A percentile compares a stretch with the other conserved stretches of the same genome.
Evolutionary conservation across 2,113 vertebrate genomes (phyloP).

Genomic region (Guaruba guarouba): DNA sequence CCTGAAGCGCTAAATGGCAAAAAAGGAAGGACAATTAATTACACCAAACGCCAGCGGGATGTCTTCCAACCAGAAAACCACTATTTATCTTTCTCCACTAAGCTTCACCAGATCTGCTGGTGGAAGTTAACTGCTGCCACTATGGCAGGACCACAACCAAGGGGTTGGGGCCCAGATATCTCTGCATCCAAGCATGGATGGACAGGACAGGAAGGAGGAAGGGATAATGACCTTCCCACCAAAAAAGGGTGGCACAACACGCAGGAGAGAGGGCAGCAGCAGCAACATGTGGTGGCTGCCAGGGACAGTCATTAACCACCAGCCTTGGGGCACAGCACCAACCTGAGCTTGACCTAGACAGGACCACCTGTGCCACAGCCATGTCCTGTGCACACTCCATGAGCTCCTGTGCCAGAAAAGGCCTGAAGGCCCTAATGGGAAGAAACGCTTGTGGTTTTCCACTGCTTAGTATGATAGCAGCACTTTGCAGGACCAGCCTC

Average conservation of each 20-base stretch:
- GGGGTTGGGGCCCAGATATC: background rate
- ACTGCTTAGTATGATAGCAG: background rate
- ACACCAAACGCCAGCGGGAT: background rate
- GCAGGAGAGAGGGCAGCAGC: background rate
- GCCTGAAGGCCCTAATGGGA: background rate
- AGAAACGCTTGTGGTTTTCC: background rate
- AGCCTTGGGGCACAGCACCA: background rate
- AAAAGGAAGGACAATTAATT: background rate
- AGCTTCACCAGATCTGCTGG: background rate
- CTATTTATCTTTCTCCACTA: background rate
- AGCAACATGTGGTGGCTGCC: background rate
- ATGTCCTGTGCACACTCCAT: background rate
- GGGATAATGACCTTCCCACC: background rate
- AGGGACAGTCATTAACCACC: background rate
- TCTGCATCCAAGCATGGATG: background rate
- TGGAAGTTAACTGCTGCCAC: background rate
- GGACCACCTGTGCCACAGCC: background rate
- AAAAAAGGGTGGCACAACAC: background rate
- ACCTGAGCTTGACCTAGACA: background rate
- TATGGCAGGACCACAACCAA: rapidly evolving
- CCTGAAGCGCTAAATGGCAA: background rate
- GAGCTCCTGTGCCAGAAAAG: background rate
- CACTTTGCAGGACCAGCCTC: background rate
- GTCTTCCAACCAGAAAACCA: background rate
- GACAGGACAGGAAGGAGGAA: background rate